Percentiles rank a stretch among this genome's conserved stretches.
Evolutionary conservation across 2,113 vertebrate species (phyloP).

Genomic region (Sisor rabdophorus): DNA sequence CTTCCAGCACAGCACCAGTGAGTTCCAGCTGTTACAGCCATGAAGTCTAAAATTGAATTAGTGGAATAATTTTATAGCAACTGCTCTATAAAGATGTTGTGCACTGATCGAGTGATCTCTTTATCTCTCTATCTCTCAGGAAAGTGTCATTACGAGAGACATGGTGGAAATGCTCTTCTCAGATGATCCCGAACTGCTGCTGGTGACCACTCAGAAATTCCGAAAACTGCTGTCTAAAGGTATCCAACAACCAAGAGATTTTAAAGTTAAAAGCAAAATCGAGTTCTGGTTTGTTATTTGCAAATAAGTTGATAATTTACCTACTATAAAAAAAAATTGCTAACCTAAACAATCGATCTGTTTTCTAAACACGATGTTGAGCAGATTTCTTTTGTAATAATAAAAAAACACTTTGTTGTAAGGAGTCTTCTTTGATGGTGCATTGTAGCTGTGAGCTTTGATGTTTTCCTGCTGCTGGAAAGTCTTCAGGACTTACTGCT

Average conservation of each 20-base stretch:
- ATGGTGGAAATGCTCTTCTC: slow-evolving; percentile 99
- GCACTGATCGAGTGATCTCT: not conserved
- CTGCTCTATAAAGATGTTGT: not conserved
- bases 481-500: no score
- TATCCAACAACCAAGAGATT: slow-evolving; percentile 49
- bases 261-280: no score
- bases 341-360: no score
- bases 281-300: not conserved
- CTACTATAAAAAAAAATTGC: no score
- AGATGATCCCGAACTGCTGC: slow-evolving; percentile 90
- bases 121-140: slow-evolving; percentile 69
- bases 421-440: no score
- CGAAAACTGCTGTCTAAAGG: slow-evolving; percentile 98
- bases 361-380: no score
- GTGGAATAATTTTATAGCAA: no score
- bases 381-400: no score
- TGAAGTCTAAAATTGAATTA: not conserved
- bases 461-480: no score
- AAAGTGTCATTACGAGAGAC: slow-evolving; percentile 91
- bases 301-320: not conserved
- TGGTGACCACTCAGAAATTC: slow-evolving; percentile 93
- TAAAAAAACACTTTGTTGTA: no score
- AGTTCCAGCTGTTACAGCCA: slow-evolving; percentile 51
- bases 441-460: no score
- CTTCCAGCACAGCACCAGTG: slow-evolving; percentile 77